Evolutionary conservation across 2,113 vertebrate species (phyloP).

Genomic region (Girardinichthys multiradiatus): DNA sequence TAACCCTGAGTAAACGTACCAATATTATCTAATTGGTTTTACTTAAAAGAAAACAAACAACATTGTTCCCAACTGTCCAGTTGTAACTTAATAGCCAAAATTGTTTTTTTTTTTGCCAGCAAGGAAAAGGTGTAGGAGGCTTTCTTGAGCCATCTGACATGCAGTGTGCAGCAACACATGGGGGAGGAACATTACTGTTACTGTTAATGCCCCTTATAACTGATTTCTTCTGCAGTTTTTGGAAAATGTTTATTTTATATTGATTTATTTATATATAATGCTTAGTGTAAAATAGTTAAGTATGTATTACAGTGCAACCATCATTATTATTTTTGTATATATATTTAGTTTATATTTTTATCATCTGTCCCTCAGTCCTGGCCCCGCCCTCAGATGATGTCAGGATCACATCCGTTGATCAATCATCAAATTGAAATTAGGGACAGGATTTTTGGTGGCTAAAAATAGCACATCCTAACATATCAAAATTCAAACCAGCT

Average conservation of each 20-base stretch:
- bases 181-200: not conserved
- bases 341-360: no score
- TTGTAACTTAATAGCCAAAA: no score
- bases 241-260: no score
- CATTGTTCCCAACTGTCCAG: not conserved
- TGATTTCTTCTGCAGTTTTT: no score
- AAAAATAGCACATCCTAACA: not conserved
- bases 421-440: not conserved
- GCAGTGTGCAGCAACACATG: not conserved
- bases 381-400: not conserved
- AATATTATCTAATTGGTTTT: not conserved
- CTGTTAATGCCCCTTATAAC: no score
- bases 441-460: no score
- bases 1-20: no score
- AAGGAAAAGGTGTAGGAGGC: no score
- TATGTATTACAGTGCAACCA: not conserved
- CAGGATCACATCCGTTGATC: no score
- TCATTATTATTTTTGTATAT: not conserved
- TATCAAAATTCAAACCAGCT: not conserved
- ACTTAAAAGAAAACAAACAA: not conserved
- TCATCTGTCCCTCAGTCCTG: not conserved
- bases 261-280: not conserved
- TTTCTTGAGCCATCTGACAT: not conserved
- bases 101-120: no score
- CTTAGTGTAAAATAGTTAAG: not conserved